Evolutionary conservation across 2,113 vertebrate genomes (phyloP), one percentile per base, ranked within the genome.

Genomic region (Ceyx cyanopectus): DNA sequence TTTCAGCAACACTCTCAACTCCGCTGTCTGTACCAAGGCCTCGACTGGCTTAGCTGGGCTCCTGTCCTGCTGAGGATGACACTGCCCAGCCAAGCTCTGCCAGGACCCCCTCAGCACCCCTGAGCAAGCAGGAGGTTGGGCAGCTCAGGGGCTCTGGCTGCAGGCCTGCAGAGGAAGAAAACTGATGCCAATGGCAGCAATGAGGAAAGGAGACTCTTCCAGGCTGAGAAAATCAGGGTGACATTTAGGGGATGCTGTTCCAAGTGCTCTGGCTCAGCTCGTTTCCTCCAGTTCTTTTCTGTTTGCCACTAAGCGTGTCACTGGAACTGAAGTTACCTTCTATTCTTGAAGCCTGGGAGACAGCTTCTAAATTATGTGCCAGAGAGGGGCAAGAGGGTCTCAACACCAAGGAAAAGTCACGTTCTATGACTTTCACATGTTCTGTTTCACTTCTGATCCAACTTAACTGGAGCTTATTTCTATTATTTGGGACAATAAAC

Each of bases 21-120:
- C 93, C 84, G 87, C 93, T 95, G 94, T 96, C 94, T 95, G 87
- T 95, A 67, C 94, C 77, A 92, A 87, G 3, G 89, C 78, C 95
- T 92, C 89, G 91, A 91, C 95, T 97, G 97, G 94, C 96, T 97
- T 95, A 78, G 58, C 90, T 92, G 93, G 94, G 97, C 91, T 95
- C 81, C 78, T 67, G 63, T 82, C 90, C 83, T 84, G 62, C 40
- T 83, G 94, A 97, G 96, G 97, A 97, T 91, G 95, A 92, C n/a
- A 58, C 94, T 94, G 85, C 88, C 93, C 70, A 89, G 81, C 86
- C 89, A 63, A 89, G 85, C 87, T 81, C 94, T 92, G 92, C 96
- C 94, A 93, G 89, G 93, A 93, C 89, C 90, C 73, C 80, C 85
- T 89, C 94, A 81, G 2, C 89, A 83, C 60, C 32, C 12, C 70